A percentile compares a stretch with the other conserved stretches of the same genome.
Evolutionary conservation across 2,797 vertebrate species (phyloP).

Genomic region (Notolabrus celidotus): DNA sequence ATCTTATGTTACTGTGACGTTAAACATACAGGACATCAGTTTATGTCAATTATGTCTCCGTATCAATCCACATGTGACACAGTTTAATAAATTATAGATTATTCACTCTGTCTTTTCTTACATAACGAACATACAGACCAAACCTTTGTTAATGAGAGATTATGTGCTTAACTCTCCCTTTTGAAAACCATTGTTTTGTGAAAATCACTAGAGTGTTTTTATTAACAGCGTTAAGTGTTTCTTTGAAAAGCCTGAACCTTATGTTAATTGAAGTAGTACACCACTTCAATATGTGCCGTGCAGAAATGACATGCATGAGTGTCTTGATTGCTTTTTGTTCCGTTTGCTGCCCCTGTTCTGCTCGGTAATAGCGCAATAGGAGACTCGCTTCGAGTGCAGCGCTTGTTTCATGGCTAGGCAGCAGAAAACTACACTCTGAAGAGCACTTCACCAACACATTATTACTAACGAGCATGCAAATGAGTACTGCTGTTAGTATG

Average conservation of each 20-base stretch:
- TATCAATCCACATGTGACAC: conserved; percentile 19
- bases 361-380: conserved; percentile 71
- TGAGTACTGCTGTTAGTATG: conserved; percentile 77
- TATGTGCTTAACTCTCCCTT: conserved; percentile 39
- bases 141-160: conserved; percentile 61
- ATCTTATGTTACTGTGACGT: conserved; percentile 11
- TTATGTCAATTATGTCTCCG: conserved; percentile 1
- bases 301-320: conserved; percentile 77
- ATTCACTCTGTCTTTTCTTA: conserved; percentile 18
- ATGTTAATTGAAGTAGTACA: conserved; percentile 78
- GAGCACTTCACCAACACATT: conserved; percentile 85
- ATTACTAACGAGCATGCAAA: conserved; percentile 87
- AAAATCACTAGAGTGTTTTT: conserved; percentile 66
- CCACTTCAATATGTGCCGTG: conserved; percentile 75
- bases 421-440: conserved; percentile 86
- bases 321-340: conserved; percentile 83
- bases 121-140: conserved; percentile 37
- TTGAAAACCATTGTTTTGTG: conserved; percentile 64
- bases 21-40: background rate
- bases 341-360: conserved; percentile 75
- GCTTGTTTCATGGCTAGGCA: conserved; percentile 85
- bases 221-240: conserved; percentile 71
- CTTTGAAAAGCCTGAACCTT: conserved; percentile 66
- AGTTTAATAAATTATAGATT: conserved; percentile 14
- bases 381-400: conserved; percentile 67